These are phyloP conservation scores for Tapirus terrestris DNA, from an alignment of 2,113 vertebrate species.

Conservation along the genomic window DNA sequence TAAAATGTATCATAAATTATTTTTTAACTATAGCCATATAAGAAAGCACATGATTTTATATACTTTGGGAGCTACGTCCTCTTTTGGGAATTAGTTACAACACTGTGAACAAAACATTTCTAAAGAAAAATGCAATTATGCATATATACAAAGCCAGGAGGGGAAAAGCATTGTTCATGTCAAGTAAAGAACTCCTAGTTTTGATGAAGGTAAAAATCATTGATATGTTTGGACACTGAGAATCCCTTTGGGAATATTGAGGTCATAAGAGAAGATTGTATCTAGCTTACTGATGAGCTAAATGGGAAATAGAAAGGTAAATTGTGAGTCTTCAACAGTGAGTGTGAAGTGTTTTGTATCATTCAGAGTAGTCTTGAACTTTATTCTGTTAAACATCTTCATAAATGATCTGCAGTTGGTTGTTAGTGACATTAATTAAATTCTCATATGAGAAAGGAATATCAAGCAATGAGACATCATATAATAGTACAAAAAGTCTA, in stretches of 20 bases:
- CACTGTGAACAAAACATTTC: background rate
- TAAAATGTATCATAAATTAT: background rate
- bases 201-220: background rate
- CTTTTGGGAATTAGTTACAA: background rate
- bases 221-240: background rate
- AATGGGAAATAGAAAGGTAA: background rate
- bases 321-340: background rate
- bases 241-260: background rate
- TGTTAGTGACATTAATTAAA: slow-evolving; percentile 76
- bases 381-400: slow-evolving; percentile 55
- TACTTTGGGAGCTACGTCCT: background rate
- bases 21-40: background rate
- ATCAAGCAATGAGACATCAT: slow-evolving; percentile 59
- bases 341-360: slow-evolving; percentile 37
- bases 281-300: background rate
- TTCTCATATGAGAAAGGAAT: slow-evolving; percentile 58
- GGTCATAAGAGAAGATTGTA: background rate
- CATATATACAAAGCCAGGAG: background rate
- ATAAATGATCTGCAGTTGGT: slow-evolving; percentile 54
- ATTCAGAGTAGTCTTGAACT: slow-evolving; percentile 41
- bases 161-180: background rate
- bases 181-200: background rate
- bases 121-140: background rate
- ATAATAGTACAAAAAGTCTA: slow-evolving; percentile 64
- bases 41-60: background rate